A percentile compares a stretch with the other conserved stretches of the same genome.
Conservation (phyloP, 2,888 invertebrate genomes). For the Sminthurinus aureus region DNA sequence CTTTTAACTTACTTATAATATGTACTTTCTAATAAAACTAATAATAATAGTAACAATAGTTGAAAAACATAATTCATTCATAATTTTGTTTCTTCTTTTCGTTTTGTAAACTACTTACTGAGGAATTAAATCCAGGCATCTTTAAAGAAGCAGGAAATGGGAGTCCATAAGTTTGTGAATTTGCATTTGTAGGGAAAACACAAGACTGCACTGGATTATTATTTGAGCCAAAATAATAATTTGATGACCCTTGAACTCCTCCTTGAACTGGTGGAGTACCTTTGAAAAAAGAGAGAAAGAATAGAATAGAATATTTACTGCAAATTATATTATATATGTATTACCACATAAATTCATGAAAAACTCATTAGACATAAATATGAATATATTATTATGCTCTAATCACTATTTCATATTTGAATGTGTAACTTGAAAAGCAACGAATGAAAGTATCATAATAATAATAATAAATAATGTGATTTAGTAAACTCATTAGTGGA, state of each 20-base stretch:
- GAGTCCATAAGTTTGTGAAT: slow-evolving; percentile 31
- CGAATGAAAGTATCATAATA: too few relatives aligned
- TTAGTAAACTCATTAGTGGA: too few relatives aligned
- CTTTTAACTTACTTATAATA: slow-evolving; percentile 2
- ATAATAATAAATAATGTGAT: too few relatives aligned
- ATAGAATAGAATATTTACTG: too few relatives aligned
- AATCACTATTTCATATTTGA: too few relatives aligned
- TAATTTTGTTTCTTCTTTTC: not conserved
- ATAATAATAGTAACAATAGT: not conserved
- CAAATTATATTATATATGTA: too few relatives aligned
- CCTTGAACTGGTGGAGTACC: slow-evolving; percentile 55
- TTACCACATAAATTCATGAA: too few relatives aligned
- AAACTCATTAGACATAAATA: too few relatives aligned
- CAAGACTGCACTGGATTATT: slow-evolving; percentile 46
- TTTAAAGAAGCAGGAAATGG: slow-evolving; percentile 34
- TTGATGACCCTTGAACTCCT: slow-evolving; percentile 49
- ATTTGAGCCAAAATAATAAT: slow-evolving; percentile 54
- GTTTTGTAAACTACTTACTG: not conserved
- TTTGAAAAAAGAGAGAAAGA: too few relatives aligned
- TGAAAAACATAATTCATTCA: not conserved
- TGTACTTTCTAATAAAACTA: not conserved
- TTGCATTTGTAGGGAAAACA: slow-evolving; percentile 43
- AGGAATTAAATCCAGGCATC: slow-evolving; percentile 38
- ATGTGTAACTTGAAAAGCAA: too few relatives aligned
- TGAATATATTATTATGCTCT: too few relatives aligned